A percentile compares a stretch with the other conserved stretches of the same genome.
Evolutionary conservation across 1,140 invertebrate species (phyloP).

Genomic region (Piezodorus guildinii): DNA sequence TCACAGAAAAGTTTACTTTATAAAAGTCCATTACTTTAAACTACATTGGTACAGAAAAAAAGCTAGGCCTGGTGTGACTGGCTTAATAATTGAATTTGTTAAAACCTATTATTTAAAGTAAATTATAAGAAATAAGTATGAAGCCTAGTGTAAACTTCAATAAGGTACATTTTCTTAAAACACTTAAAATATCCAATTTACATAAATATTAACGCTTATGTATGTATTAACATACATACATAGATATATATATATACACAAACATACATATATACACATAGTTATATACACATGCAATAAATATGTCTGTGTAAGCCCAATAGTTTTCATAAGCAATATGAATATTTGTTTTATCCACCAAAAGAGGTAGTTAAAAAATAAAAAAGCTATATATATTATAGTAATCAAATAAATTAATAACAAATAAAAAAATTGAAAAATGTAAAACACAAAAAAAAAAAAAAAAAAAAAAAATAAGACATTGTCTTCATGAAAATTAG

Average conservation of each 20-base stretch:
- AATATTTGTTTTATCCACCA: background rate
- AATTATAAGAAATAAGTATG: too few species aligned
- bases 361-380: background rate
- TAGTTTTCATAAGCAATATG: background rate
- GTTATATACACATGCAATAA: background rate
- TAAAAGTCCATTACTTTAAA: background rate
- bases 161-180: too few species aligned
- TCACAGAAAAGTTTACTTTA: background rate
- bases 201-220: too few species aligned
- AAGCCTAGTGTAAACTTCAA: too few species aligned
- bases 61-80: background rate
- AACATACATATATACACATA: conserved; percentile 3
- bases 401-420: background rate
- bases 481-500: background rate
- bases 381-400: background rate
- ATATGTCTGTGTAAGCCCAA: background rate
- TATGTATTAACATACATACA: background rate
- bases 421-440: background rate
- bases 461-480: background rate
- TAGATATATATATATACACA: background rate
- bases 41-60: background rate
- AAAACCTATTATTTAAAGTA: too few species aligned
- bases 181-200: too few species aligned
- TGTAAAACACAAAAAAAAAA: too few species aligned
- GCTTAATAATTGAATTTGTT: too few species aligned